phyloP scores from a whole-genome alignment of 1,140 invertebrate species.

The Pachyrhynchus sulphureomaculatus region DNA sequence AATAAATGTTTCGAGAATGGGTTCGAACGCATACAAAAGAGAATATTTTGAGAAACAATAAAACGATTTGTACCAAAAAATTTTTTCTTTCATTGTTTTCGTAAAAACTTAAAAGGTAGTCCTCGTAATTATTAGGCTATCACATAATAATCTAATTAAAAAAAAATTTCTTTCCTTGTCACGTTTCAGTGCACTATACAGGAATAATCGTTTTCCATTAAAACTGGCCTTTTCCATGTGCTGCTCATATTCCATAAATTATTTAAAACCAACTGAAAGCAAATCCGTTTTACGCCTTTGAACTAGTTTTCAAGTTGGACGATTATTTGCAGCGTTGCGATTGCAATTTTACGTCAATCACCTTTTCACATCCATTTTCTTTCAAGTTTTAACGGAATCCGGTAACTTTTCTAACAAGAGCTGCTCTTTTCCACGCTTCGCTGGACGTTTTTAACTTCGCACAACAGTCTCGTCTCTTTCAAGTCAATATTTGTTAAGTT shows the following conservation, averaged over 20 bases:
- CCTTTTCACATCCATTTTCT: conserved; percentile 32
- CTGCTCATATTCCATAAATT: conserved; percentile 24
- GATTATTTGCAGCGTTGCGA: conserved; percentile 27
- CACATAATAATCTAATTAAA: no score
- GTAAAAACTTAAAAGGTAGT: no score
- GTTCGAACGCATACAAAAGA: no score
- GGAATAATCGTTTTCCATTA: conserved; percentile 18
- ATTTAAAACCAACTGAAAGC: conserved; percentile 24
- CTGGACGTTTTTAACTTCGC: conserved; percentile 30
- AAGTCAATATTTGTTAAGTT: conserved; percentile 33
- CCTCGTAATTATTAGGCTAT: no score
- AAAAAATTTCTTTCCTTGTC: no score
- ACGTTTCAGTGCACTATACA: no score
- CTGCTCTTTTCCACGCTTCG: conserved; percentile 31
- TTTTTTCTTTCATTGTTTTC: no score
- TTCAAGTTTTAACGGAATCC: conserved; percentile 29
- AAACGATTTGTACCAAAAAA: no score
- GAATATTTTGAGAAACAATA: no score
- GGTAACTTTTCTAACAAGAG: conserved; percentile 27
- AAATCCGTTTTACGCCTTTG: conserved; percentile 18
- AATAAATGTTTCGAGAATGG: no score
- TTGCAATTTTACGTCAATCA: conserved; percentile 35
- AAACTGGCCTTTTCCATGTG: conserved; percentile 2
- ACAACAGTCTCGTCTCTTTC: conserved; percentile 25
- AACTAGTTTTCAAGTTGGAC: conserved; percentile 17